Evolutionary conservation across 2,797 vertebrate species (phyloP), one percentile per base, ranked within the genome.

Genomic region (Erethizon dorsatum): DNA sequence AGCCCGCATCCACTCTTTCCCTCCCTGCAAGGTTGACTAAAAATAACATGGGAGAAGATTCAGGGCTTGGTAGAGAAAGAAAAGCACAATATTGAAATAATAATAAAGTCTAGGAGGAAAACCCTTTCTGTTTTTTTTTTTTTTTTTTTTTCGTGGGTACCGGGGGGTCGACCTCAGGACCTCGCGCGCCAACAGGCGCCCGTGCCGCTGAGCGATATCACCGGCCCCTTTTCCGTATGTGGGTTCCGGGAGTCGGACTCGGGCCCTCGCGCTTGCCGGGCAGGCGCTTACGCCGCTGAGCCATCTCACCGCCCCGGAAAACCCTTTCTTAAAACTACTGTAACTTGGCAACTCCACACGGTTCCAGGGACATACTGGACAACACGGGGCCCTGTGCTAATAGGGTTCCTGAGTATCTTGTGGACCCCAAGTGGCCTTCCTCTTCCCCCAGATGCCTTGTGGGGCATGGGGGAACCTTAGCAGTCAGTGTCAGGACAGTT

Each of bases 11-110:
- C 90, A 97, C 96, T 97, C 97, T 97, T 97, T 87, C 96, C 73
- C 5, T 94, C 3, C n/a, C 24, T 65, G 73, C 22, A 28, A 91
- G 91, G 89, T 98, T 78, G 79, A 96, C 85, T 98, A 97, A 98
- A 98, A 98, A 98, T 98, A 98, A 96, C 47, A 8, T 11, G 73
- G 89, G 94, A 96, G 97, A 97, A 96, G 88, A 95, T 98, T 96
- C 61, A 61, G 88, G 94, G 93, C 93, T 94, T 77, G 94, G 67
- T 79, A 93, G 59, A 89, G 97, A 95, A 4, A 84, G 88, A 87
- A 90, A 96, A 84, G 85, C 26, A 96, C 96, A 97, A 78, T 87
- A 95, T 97, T 96, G 94, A 97, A 96, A 91, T 5, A 18, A 4
- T 17, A 26, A 31, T 59, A 84, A 94, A 65, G 75, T 95, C 50